Evolutionary conservation across 2,113 vertebrate genomes (phyloP).

Genomic region (Leucosticte australis): DNA sequence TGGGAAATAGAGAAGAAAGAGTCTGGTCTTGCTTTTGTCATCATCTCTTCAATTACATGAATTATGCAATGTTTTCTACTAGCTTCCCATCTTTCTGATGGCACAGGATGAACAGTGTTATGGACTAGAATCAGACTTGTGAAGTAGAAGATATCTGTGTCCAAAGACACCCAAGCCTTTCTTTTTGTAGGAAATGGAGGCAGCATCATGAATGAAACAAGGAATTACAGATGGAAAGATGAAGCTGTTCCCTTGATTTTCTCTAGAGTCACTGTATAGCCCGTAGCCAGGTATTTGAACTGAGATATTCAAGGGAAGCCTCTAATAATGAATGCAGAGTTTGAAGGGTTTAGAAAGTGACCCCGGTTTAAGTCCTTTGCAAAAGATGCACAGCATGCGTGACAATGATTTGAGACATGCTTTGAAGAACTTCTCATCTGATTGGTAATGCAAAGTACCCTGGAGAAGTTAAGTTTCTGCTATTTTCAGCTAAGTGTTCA

Average conservation of each 20-base stretch:
- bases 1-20: neutral
- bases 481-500: neutral
- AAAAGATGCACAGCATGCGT: fast-evolving
- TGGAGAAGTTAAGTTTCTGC: neutral
- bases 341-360: neutral
- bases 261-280: neutral
- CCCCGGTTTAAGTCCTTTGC: neutral
- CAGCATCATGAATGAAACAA: neutral
- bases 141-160: neutral
- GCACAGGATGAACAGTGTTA: neutral
- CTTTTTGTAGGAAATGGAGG: neutral
- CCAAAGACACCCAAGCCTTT: neutral
- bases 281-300: neutral
- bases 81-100: neutral
- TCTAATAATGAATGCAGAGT: neutral
- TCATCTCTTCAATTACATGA: neutral
- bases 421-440: neutral
- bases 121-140: neutral
- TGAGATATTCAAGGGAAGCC: neutral
- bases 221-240: neutral
- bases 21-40: neutral
- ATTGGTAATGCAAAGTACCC: neutral
- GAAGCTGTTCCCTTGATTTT: neutral
- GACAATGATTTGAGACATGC: neutral
- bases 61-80: neutral